These are phyloP conservation scores for Poecilia picta DNA, from an alignment of 2,797 vertebrate species.

Conservation along the genomic window DNA sequence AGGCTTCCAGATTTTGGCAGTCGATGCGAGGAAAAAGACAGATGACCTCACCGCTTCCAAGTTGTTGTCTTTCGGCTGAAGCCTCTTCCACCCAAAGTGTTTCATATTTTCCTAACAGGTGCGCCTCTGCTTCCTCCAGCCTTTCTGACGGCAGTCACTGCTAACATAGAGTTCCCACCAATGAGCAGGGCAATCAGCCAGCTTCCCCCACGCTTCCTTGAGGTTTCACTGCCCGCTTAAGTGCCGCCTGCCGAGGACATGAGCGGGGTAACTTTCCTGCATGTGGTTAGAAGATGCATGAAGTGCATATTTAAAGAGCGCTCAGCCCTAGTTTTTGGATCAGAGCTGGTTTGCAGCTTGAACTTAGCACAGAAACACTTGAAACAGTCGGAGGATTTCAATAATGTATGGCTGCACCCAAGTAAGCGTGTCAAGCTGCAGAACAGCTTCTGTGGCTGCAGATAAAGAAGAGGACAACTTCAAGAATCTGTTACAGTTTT, in stretches of 20 bases:
- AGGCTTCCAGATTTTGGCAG: conserved; percentile 42
- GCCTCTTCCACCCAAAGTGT: conserved; percentile 27
- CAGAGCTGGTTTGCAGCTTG: conserved; percentile 23
- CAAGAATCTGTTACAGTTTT: neutral
- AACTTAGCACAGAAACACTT: conserved; percentile 44
- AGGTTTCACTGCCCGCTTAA: conserved; percentile 39
- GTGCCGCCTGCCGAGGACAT: conserved; percentile 20
- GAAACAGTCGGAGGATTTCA: conserved; percentile 46
- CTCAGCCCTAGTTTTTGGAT: conserved; percentile 31
- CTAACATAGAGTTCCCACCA: conserved; percentile 11
- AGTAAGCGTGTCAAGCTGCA: neutral
- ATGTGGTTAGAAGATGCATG: conserved; percentile 39
- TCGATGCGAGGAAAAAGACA: conserved; percentile 25
- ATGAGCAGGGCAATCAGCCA: conserved; percentile 22
- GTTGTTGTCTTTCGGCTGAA: conserved; percentile 52
- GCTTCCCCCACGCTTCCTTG: conserved; percentile 27
- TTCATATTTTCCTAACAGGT: conserved; percentile 13
- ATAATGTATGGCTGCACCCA: conserved; percentile 38
- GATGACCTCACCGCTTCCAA: conserved; percentile 63
- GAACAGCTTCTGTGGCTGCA: conserved; percentile 1
- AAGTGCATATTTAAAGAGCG: conserved; percentile 58
- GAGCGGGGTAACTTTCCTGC: conserved; percentile 39
- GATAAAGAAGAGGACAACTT: conserved; percentile 7
- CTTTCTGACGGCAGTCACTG: conserved; percentile 10
- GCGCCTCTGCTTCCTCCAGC: conserved; percentile 2